Base-by-base conservation (phyloP, 2,888 invertebrate genomes). In the Ectropis crepuscularia region DNA sequence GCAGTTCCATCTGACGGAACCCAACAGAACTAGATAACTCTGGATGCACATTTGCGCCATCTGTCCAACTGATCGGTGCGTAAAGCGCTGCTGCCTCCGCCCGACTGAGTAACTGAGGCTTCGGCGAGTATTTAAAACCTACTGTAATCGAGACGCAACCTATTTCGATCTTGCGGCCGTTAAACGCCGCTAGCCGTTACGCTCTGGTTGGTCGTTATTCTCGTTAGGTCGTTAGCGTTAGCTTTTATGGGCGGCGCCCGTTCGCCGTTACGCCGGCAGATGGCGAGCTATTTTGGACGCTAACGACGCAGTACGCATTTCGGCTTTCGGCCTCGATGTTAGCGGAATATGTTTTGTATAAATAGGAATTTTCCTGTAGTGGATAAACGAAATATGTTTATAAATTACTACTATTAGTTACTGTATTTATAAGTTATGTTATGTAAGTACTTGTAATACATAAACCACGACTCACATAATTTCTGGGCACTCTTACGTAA, bases 61-160 rank as follows among this genome's bases (percentile, higher is more conserved):
- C 87, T 88, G 71, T 69, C 49, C 58, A 60, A 66, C 68, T 42
- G 57, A 79, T 72, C 73, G 77, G 79, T 88, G 85, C 78, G 79
- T 70, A 78, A 89, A 89, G 85, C 88, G 87, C 83, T 83, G 72
- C 78, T 71, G 78, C 85, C 80, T 77, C 73, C 73, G 74, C 70
- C 74, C 80, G 80, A 90, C 89, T 90, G 88, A 86, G 75, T 70
- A 74, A 72, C 74, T 74, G 68, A 84, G 81, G 80, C 84, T 85
- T 83, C 78, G 67, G 72, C 64, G 53, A 63, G 74, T 84, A 85
- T 77, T 79, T 85, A 82, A 72, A 74, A 69, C 72, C 69, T 76
- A 76, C 67, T 74, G 80, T 77, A 84, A 81, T 80, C 61, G 77
- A 81, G 80, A 80, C 78, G 68, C 53, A 76, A 74, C 74, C 80